Percentiles rank a stretch among this genome's conserved stretches.
phyloP scores from a whole-genome alignment of 2,113 vertebrate genomes.

The Petrocephalus microphthalmus region DNA sequence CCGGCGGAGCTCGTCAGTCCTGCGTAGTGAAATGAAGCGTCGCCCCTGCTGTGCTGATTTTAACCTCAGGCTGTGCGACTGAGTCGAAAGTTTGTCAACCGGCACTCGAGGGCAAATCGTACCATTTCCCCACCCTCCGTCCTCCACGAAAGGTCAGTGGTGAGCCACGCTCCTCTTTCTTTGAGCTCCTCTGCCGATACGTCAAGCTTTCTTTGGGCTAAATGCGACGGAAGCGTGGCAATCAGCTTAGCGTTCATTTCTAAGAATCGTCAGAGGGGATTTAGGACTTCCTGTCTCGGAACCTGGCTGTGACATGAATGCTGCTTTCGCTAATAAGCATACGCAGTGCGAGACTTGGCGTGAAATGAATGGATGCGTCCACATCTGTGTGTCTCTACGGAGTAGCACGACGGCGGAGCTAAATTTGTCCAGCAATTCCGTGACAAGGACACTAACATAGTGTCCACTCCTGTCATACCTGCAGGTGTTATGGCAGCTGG shows the following conservation, averaged over 20 bases:
- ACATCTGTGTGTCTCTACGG: background rate
- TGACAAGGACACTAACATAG: background rate
- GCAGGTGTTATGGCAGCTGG: slow-evolving; percentile 95
- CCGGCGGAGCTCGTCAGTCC: background rate
- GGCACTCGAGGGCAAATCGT: background rate
- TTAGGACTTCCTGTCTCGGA: background rate
- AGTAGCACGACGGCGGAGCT: background rate
- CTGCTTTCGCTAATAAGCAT: background rate
- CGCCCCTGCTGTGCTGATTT: background rate
- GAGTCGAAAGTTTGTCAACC: background rate
- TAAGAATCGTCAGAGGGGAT: background rate
- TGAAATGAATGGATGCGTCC: background rate
- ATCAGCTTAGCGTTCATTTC: background rate
- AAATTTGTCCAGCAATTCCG: background rate
- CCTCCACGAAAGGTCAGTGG: background rate
- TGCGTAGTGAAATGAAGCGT: background rate
- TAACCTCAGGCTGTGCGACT: background rate
- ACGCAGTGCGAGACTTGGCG: background rate
- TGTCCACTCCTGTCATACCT: background rate
- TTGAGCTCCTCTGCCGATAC: background rate
- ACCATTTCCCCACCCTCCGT: background rate
- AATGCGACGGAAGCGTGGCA: background rate
- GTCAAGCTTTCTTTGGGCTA: background rate
- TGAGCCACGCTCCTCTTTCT: background rate
- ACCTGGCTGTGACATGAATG: background rate